Base-by-base conservation (phyloP, 1,140 invertebrate genomes). In the Drosophila orosa region DNA sequence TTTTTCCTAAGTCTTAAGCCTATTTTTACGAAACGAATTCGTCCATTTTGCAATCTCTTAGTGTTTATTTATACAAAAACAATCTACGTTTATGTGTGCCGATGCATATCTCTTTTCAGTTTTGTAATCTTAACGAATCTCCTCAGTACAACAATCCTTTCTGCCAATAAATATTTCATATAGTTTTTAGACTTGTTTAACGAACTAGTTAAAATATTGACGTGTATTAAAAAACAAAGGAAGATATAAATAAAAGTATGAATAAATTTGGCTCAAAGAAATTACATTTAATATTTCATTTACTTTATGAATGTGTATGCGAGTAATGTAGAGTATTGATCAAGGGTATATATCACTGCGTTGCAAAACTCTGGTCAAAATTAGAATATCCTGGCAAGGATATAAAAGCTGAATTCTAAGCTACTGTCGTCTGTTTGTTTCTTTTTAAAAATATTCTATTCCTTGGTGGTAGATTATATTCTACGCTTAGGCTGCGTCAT, bases 21-120 rank as follows among this genome's bases (percentile, higher is more conserved):
- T 83, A 76, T 79, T 83, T 74, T 87, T 89, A 84, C 54, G 74
- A 78, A 90, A 84, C 87, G 72, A 79, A 81, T 90, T 90, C 87
- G 87, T 90, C 87, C 87, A 87, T 90, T 87, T 81, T 67, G 55
- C 71, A 83, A 86, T 42, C 73, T 89, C 55, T 79, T 90, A 63
- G 52, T 50, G 67, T 73, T 71, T 55, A 47, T 45, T 57, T 75
- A 78, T 72, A 75, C 22, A 29, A 40, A 35, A 24, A 60, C 45
- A 65, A 63, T 48, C 69, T 74, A 60, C 50, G 62, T 40, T 62
- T 58, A 62, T 29, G 52, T 39, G 24, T 29, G n/a, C n/a, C 33
- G 17, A 78, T 55, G 44, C 77, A 75, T 74, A 80, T 85, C 74
- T 80, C 27, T 66, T 63, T 65, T 54, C 29, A 39, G 52, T 69